Conservation (phyloP, 2,113 vertebrate genomes). For the Empidonax traillii region DNA sequence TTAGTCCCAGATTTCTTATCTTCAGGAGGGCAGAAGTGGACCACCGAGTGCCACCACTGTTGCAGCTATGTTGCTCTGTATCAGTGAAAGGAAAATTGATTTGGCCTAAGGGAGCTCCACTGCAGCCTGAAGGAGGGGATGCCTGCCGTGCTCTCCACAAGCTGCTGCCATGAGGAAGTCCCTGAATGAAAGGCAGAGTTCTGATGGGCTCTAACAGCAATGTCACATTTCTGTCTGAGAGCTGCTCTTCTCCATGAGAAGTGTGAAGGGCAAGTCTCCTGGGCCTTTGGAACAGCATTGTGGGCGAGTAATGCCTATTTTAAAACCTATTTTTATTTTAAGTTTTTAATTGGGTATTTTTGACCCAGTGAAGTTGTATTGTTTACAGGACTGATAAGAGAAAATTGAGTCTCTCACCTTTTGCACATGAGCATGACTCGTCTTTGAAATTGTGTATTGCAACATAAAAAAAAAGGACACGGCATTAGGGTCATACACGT, state of each 20-base stretch:
- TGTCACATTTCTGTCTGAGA: rapidly evolving
- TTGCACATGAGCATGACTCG: conserved; percentile 33
- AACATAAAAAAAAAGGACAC: not conserved
- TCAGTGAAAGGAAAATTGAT: not conserved
- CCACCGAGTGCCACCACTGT: rapidly evolving
- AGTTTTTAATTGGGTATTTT: conserved; percentile 48
- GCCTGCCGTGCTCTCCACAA: not conserved
- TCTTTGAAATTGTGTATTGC: conserved; percentile 22
- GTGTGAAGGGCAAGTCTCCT: not conserved
- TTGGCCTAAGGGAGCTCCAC: not conserved
- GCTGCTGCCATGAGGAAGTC: not conserved
- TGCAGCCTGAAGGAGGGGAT: rapidly evolving
- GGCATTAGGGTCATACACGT: not conserved
- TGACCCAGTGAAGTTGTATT: not conserved
- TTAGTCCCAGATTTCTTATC: not conserved
- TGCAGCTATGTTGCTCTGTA: not conserved
- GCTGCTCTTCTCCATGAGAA: not conserved
- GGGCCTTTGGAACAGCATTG: not conserved
- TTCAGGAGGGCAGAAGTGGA: not conserved
- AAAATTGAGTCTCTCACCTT: conserved; percentile 59
- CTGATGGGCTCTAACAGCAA: not conserved
- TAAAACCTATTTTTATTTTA: conserved; percentile 35
- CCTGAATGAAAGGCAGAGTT: not conserved
- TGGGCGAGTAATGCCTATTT: not conserved
- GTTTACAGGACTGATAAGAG: not conserved